Conservation (phyloP, 2,888 invertebrate species). For the Doris montereyensis region DNA sequence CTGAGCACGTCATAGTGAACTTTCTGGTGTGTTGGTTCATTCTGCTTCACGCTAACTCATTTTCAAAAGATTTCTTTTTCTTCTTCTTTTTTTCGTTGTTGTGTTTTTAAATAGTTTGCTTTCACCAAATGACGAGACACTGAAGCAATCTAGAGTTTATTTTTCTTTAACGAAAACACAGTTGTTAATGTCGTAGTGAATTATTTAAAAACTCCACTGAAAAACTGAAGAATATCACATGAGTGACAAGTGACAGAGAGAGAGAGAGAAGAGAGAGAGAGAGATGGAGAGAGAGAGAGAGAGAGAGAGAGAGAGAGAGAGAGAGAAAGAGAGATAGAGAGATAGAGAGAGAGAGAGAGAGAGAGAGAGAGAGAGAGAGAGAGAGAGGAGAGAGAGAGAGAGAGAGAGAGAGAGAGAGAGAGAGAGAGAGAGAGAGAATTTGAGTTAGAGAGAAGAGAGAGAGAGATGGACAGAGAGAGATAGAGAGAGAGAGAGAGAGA, state of each 20-base stretch:
- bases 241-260: constrained; percentile 22
- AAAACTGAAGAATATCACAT: no score
- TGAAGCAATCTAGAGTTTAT: no score
- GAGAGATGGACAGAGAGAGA: constrained; percentile 18
- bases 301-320: constrained; percentile 5
- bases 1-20: no score
- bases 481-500: constrained; percentile 12
- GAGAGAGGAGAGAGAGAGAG: not conserved
- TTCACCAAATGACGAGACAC: no score
- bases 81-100: no score
- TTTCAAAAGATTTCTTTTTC: no score
- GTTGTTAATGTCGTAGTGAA: no score
- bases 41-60: no score
- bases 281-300: constrained; percentile 22
- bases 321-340: not conserved
- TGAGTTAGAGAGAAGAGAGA: not conserved
- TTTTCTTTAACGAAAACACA: no score
- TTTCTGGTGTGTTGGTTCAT: no score
- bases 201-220: no score
- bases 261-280: constrained; percentile 26
- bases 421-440: not conserved
- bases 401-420: not conserved
- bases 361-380: constrained; percentile 6
- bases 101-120: no score
- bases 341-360: not conserved